Evolutionary conservation across 2,888 invertebrate genomes (phyloP).

Genomic region (Andrena bucephala): DNA sequence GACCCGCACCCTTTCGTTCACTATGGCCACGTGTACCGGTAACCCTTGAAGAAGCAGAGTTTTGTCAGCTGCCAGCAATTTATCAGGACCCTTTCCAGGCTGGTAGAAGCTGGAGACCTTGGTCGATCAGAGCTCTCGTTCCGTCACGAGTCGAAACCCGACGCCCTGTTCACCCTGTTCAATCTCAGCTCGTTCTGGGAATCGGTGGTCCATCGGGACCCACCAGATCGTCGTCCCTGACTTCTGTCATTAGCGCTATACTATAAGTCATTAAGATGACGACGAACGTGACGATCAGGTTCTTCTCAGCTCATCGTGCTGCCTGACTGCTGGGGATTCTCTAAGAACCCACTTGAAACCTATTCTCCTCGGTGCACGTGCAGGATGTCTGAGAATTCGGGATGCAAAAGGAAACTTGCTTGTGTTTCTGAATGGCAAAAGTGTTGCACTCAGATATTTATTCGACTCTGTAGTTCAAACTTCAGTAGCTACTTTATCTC

Average conservation of each 20-base stretch:
- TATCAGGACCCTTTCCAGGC: slow-evolving; percentile 65
- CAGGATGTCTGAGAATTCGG: no score
- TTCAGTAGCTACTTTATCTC: no score
- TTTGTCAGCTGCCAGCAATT: slow-evolving; percentile 75
- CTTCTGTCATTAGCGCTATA: slow-evolving; percentile 59
- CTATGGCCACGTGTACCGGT: slow-evolving; percentile 63
- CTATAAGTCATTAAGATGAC: slow-evolving; percentile 56
- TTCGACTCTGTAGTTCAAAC: no score
- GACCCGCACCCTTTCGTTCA: slow-evolving; percentile 36
- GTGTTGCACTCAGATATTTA: no score
- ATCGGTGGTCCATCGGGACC: slow-evolving; percentile 56
- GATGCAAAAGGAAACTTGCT: no score
- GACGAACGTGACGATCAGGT: slow-evolving; percentile 36
- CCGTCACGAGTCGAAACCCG: slow-evolving; percentile 55
- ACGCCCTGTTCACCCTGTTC: slow-evolving; percentile 36
- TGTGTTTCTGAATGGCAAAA: no score
- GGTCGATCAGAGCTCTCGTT: slow-evolving; percentile 49
- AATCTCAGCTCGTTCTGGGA: slow-evolving; percentile 50
- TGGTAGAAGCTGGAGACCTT: slow-evolving; percentile 58
- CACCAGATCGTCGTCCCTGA: slow-evolving; percentile 55
- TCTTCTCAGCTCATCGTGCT: slow-evolving; percentile 4
- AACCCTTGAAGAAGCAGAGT: slow-evolving; percentile 74
- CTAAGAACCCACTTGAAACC: neutral
- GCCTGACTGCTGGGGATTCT: neutral
- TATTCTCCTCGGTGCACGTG: no score